These are phyloP conservation scores for Rhegmatorhina hoffmannsi DNA, from an alignment of 2,113 vertebrate genomes.

Conservation along the genomic window DNA sequence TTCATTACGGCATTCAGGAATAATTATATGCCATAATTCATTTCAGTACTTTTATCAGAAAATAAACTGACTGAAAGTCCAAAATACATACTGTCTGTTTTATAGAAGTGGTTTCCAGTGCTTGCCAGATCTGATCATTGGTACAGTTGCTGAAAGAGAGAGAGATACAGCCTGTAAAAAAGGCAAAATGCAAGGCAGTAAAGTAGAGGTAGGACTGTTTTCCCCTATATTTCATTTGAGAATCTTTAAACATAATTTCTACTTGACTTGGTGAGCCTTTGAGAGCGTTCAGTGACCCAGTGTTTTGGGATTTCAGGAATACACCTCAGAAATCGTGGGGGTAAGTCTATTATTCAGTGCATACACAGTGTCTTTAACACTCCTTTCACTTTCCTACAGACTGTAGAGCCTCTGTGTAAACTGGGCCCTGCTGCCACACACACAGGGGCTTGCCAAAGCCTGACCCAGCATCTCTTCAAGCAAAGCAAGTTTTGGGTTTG, in stretches of 20 bases:
- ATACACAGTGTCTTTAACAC: background rate
- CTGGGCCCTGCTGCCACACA: background rate
- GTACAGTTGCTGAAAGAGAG: constrained; percentile 40
- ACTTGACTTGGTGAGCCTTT: background rate
- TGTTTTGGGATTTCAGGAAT: background rate
- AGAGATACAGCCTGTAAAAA: background rate
- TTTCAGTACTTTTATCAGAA: background rate
- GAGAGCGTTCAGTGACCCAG: background rate
- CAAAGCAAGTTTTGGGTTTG: background rate
- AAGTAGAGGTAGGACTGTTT: background rate
- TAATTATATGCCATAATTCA: background rate
- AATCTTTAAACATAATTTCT: background rate
- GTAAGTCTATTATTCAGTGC: background rate
- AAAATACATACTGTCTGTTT: constrained; percentile 71
- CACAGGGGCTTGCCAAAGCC: background rate
- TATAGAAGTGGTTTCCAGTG: constrained; percentile 82
- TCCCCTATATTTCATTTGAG: background rate
- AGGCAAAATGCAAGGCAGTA: background rate
- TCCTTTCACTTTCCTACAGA: background rate
- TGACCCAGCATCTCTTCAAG: background rate
- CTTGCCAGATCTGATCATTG: constrained; percentile 77
- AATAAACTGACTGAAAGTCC: background rate
- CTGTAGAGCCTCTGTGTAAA: background rate
- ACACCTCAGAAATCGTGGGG: background rate
- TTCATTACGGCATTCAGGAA: background rate